Conservation (phyloP, 2,113 vertebrate species). For the Megaptera novaeangliae region DNA sequence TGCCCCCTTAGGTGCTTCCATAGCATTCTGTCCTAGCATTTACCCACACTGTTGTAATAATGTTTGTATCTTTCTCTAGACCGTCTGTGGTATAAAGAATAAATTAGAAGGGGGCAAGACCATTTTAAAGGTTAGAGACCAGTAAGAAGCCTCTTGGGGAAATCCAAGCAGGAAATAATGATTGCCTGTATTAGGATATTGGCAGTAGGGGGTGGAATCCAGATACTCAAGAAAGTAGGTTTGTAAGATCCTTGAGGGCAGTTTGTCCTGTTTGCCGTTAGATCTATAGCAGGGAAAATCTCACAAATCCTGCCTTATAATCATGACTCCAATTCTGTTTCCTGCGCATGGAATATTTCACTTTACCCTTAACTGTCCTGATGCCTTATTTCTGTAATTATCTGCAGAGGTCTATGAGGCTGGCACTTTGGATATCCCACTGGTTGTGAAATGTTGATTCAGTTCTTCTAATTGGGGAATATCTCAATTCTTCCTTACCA, state of each 20-base stretch:
- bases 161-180: neutral
- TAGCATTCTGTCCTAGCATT: neutral
- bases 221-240: neutral
- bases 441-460: neutral
- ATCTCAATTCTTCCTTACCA: neutral
- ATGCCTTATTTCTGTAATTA: neutral
- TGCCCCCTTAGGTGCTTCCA: neutral
- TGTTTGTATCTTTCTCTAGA: neutral
- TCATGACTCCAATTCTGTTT: neutral
- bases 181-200: neutral
- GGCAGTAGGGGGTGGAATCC: neutral
- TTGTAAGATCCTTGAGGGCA: neutral
- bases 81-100: neutral
- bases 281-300: neutral
- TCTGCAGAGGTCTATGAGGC: neutral
- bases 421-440: neutral
- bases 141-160: neutral
- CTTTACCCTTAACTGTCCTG: neutral
- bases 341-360: neutral
- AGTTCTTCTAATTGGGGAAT: neutral
- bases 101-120: neutral
- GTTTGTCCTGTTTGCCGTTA: neutral
- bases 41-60: neutral
- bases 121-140: neutral
- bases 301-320: neutral